Evolutionary conservation across 2,797 vertebrate species (phyloP).

Genomic region (Antrozous pallidus): DNA sequence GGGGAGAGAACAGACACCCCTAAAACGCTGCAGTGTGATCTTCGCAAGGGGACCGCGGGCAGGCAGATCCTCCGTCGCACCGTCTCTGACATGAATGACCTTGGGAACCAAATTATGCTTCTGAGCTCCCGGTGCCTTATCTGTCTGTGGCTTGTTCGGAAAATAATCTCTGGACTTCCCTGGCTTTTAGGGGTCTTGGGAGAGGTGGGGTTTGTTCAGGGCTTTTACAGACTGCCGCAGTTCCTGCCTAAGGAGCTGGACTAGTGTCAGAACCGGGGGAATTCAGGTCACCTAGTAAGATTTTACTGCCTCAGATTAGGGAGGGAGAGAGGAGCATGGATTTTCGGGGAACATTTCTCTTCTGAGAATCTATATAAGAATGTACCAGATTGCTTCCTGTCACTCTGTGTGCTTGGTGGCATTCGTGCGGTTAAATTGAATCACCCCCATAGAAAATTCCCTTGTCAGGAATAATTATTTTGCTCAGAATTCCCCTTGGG

Average conservation of each 20-base stretch:
- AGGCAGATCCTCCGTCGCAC: constrained; percentile 29
- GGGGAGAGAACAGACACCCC: constrained; percentile 25
- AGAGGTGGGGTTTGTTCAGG: constrained; percentile 9
- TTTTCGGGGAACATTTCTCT: constrained; percentile 31
- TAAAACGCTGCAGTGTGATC: constrained; percentile 5
- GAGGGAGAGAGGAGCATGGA: background rate
- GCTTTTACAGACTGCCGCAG: constrained; percentile 13
- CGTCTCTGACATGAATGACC: constrained; percentile 63
- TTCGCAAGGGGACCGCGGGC: constrained; percentile 41
- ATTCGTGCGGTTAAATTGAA: constrained; percentile 55
- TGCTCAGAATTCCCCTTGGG: constrained; percentile 74
- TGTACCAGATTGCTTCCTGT: constrained; percentile 52
- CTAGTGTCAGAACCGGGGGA: background rate
- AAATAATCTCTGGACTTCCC: background rate
- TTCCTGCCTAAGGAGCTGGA: constrained; percentile 30
- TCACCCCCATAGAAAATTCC: constrained; percentile 61
- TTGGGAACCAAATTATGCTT: constrained; percentile 54
- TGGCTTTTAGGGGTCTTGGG: constrained; percentile 47
- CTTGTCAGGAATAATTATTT: constrained; percentile 73
- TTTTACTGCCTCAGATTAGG: constrained; percentile 19
- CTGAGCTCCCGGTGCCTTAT: constrained; percentile 18
- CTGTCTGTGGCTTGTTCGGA: background rate
- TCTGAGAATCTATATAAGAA: constrained; percentile 19
- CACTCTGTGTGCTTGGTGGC: constrained; percentile 36
- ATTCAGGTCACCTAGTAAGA: constrained; percentile 40